Evolutionary conservation across 2,113 vertebrate genomes (phyloP).

Genomic region (Campylomormyrus numenius): DNA sequence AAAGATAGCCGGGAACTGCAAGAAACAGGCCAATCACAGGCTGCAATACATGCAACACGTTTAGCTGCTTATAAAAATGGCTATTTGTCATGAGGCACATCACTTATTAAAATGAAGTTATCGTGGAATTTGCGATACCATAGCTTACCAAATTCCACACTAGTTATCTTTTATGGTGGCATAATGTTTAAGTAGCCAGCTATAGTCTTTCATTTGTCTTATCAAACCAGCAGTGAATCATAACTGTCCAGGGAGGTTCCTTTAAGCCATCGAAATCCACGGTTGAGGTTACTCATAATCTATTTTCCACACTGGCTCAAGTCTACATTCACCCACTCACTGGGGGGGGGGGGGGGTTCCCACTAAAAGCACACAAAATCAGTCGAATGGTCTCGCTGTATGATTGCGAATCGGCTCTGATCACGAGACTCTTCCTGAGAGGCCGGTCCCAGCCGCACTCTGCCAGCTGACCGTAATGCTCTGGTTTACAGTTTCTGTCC

Average conservation of each 20-base stretch:
- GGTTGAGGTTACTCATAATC: background rate
- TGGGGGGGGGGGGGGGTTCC: background rate
- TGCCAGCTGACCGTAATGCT: background rate
- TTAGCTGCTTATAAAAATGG: background rate
- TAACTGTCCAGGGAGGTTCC: background rate
- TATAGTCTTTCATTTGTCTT: background rate
- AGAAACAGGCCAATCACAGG: background rate
- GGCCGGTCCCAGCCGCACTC: background rate
- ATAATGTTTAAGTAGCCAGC: background rate
- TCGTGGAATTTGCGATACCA: background rate
- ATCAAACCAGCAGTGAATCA: background rate
- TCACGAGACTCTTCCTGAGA: background rate
- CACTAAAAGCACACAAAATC: background rate
- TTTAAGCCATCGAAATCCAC: background rate
- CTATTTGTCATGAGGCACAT: background rate
- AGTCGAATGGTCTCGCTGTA: too few species aligned
- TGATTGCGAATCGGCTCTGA: background rate
- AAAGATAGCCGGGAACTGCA: background rate
- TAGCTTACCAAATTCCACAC: background rate
- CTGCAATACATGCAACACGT: background rate
- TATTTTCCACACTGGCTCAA: background rate
- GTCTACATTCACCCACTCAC: background rate
- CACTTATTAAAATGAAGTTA: background rate
- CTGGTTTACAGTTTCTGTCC: background rate
- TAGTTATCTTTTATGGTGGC: background rate